Base-by-base conservation (phyloP, 2,797 vertebrate genomes). In the Apodemus agrarius region DNA sequence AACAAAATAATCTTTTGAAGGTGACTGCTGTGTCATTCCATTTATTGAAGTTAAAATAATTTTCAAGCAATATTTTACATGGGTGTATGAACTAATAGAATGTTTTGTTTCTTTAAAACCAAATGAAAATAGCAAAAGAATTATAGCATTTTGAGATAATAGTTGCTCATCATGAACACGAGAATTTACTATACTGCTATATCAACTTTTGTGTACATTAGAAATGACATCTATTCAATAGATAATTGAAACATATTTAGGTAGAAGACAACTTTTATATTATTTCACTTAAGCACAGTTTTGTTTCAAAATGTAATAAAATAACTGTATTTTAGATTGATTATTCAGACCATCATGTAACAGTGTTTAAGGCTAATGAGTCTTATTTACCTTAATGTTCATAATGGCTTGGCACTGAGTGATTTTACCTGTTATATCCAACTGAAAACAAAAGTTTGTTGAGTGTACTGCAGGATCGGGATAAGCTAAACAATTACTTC, bases 71-170 rank as follows among this genome's bases (percentile, higher is more conserved):
- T 75, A 67, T 67, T 69, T 89, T 96, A 65, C 75, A 69, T 92
- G 69, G 84, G 85, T 81, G 17, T 19, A 46, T 95, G 49, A 81
- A 92, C 74, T 85, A 22, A 69, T 34, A 31, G 31, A 63, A 49
- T 80, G 14, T 72, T n/a, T 89, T 82, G 43, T 87, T 90, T 94
- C 63, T 87, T 95, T 59, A 63, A 95, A 96, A 94, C 54, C 88
- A 74, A 57, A 78, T 88, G 7, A 4, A 89, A 76, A n/a, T 43
- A 59, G 21, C n/a, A 90, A 8, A n/a, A 61, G 21, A 79, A 40
- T 37, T 74, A 61, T 67, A 81, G 11, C 34, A 72, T 52, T 3
- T 54, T 81, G 57, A 93, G 40, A 57, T 85, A 88, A 80, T 65
- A 40, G 37, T n/a, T 91, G 19, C 63, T 89, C 46, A 85, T 91